Percentiles rank a stretch among this genome's conserved stretches.
Evolutionary conservation across 1,140 invertebrate genomes (phyloP).

Genomic region (Sipha flava): DNA sequence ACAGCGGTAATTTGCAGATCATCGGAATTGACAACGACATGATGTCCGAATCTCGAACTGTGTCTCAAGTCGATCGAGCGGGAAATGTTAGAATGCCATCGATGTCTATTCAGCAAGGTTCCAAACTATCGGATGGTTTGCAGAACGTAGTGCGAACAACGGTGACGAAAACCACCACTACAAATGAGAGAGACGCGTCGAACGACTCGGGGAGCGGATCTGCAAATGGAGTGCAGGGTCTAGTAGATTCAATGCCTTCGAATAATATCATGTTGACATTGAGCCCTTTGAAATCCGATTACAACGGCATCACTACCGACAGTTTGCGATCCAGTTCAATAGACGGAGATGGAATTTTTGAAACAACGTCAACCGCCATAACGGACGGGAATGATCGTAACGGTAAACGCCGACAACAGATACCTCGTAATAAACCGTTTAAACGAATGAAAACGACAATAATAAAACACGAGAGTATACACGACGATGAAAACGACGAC

Average conservation of each 20-base stretch:
- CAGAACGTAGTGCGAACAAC: background rate
- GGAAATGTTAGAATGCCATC: background rate
- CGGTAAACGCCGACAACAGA: background rate
- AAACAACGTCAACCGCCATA: background rate
- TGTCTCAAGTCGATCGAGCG: background rate
- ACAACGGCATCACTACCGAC: background rate
- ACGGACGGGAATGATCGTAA: background rate
- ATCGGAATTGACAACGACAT: background rate
- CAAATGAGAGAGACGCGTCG: background rate
- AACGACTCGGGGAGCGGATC: background rate
- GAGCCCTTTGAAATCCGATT: background rate
- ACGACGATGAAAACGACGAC: background rate
- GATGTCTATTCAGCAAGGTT: background rate
- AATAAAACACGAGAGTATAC: too few relatives aligned
- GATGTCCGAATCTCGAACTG: background rate
- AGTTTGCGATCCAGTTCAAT: background rate
- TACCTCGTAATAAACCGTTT: background rate
- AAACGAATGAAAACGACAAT: background rate
- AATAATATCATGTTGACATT: background rate
- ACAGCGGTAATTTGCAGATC: background rate
- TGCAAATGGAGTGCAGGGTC: background rate
- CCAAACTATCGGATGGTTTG: background rate
- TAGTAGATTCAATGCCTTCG: background rate
- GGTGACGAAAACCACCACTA: background rate
- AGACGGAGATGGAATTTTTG: background rate